Base-by-base conservation (phyloP, 2,113 vertebrate genomes). In the Grallaria varia region DNA sequence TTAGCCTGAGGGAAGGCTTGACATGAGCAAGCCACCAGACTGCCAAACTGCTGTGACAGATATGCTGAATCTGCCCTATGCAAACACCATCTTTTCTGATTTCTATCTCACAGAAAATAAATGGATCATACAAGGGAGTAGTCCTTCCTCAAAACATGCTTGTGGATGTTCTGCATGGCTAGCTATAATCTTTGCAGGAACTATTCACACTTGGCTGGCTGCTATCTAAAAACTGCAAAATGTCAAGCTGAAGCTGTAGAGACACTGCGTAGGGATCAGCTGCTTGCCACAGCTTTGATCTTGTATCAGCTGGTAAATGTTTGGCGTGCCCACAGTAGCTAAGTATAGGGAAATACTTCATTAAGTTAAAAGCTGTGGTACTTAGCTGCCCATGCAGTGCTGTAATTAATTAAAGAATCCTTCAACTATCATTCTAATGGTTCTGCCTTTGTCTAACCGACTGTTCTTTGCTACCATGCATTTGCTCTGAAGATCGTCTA, bases 1-100 rank as follows among this genome's bases (percentile, higher is more conserved):
- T 59, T 82, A 84, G 76, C 69, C 81, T 60, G 56, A 71, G 52
- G 86, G 74, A 92, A 80, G 56, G 21, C 53, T 47, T 78, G 92
- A 77, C 30, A 56, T 0, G 18, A 89, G 81, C 76, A 87, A 92
- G 80, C 47, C 63, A 77, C 50, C 15, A 31, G 12, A 64, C 62
- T 94, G 83, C 52, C 80, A 95, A 71, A 63, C 19, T 93, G 10
- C 69, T 93, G 74, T 77, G 93, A 90, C 84, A 96, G 77, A 67
- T 50, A 59, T 0, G 1, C 80, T 94, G 81, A 79, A 81, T 80
- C 37, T 83, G 42, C 30, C 27, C 56, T 67, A 44, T 37, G 31
- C 58, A 75, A 86, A 69, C 39, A 58, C 30, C 14, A 52, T 49
- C n/a, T 88, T 84, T 81, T 72, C 63, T 69, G n/a, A 81, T 89